Conservation (phyloP, 2,888 invertebrate species). For the Sesia apiformis region DNA sequence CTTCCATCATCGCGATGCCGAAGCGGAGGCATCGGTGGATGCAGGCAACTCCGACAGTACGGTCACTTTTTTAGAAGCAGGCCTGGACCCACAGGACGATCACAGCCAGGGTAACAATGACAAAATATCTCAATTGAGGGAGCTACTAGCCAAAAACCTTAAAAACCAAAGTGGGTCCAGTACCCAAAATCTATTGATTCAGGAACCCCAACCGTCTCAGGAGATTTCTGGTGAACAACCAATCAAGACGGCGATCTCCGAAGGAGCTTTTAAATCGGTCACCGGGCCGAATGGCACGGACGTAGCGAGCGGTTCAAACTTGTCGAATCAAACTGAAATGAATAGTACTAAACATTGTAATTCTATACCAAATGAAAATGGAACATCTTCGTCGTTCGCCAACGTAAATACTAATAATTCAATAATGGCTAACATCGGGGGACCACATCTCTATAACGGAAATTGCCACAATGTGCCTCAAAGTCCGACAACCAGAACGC, state of each 20-base stretch:
- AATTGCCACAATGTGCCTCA: conserved; percentile 75
- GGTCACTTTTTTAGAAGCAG: conserved; percentile 53
- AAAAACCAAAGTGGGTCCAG: conserved; percentile 60
- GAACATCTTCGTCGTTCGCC: conserved; percentile 28
- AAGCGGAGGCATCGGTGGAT: conserved; percentile 27
- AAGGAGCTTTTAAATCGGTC: conserved; percentile 52
- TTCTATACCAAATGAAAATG: conserved; percentile 38
- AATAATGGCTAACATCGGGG: conserved; percentile 25
- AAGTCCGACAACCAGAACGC: conserved; percentile 84
- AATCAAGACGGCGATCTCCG: conserved; percentile 28
- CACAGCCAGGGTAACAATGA: conserved; percentile 72
- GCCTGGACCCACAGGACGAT: conserved; percentile 63
- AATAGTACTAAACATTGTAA: conserved; percentile 30
- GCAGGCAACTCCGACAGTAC: conserved; percentile 17
- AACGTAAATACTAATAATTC: conserved; percentile 29
- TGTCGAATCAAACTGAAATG: conserved; percentile 23
- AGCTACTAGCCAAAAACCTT: conserved; percentile 80
- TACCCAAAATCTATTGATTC: conserved; percentile 28
- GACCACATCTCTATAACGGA: conserved; percentile 46
- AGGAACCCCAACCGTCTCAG: conserved; percentile 26
- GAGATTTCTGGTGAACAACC: conserved; percentile 31
- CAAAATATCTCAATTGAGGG: conserved; percentile 83
- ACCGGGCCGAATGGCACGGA: conserved; percentile 18
- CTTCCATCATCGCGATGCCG: conserved; percentile 76
- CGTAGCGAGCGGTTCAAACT: conserved; percentile 26